Base-by-base conservation (phyloP, 1,140 invertebrate species). In the Zaprionus taronus region DNA sequence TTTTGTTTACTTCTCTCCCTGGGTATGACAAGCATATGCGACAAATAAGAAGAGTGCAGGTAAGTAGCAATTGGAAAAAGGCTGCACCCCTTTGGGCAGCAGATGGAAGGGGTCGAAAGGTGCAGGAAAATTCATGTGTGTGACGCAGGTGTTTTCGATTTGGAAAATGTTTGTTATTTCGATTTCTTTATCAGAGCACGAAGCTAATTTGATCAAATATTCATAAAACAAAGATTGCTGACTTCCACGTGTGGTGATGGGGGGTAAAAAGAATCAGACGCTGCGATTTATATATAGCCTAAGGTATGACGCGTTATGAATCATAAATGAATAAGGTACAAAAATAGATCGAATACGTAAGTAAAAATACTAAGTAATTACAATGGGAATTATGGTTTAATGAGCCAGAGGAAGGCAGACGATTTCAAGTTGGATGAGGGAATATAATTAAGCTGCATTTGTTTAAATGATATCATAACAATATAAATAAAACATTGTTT, bases 181-280 rank as follows among this genome's bases (percentile, higher is more conserved):
- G 69, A 72, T 72, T 77, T 41, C 64, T 66, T 72, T 77, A 72
- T 62, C 62, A 34, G 47, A 66, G 41, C 41, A 36, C n/a, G 38
- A 24, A 57, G 49, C 74, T 67, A 72, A 77, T 77, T 77, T 57
- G 69, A 72, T 72, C 63, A 72, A 72, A 72, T 72, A 72, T 67
- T 61, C 57, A 72, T 57, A 67, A 57, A 64, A 26, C 26, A 68
- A 28, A 66, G 36, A 53, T 60, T 68, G 17, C 4, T 11, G 31
- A 34, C 31, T 34, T 34, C 9, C 9, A 34, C 31, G 31, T 34
- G 31, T 34, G 31, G 31, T 9, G 9, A 9, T 34, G 31, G 41
- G n/a, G 41, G n/a, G n/a, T 17, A 11, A 47, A 47, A 47, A 6
- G n/a, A 17, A 47, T 9, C 41, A 47, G 41, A 47, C 41, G 38